Conservation (phyloP, 1,140 invertebrate genomes). For the Rhagoletis zephyria region DNA sequence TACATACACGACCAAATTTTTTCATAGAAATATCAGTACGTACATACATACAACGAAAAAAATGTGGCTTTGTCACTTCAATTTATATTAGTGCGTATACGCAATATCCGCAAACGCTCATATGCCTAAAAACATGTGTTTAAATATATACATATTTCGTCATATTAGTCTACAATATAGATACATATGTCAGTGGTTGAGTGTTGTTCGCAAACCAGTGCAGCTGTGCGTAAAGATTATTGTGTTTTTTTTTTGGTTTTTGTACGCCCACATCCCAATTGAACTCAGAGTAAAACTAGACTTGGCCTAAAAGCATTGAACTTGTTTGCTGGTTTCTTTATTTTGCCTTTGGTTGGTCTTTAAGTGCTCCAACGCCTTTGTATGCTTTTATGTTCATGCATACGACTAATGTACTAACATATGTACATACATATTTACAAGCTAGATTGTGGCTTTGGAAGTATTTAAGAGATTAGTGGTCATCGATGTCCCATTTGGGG, state of each 20-base stretch:
- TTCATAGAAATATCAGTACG: too few relatives aligned
- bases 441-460: not conserved
- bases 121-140: not conserved
- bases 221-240: not conserved
- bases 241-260: not conserved
- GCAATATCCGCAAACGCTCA: not conserved
- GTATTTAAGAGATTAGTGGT: slow-evolving; percentile 1
- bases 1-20: not conserved
- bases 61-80: not conserved
- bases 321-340: slow-evolving; percentile 25
- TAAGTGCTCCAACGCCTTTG: not conserved
- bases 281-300: not conserved
- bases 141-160: too few relatives aligned
- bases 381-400: too few relatives aligned
- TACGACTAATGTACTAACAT: not conserved
- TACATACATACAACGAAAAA: not conserved
- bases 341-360: not conserved
- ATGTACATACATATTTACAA: not conserved
- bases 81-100: slow-evolving; percentile 6
- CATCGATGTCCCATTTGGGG: not conserved
- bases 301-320: slow-evolving; percentile 40
- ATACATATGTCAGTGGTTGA: too few relatives aligned
- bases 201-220: too few relatives aligned
- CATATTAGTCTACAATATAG: too few relatives aligned
- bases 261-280: not conserved